These are phyloP conservation scores for Montipora capitata DNA, from an alignment of 92 coral and sea anemone genomes.

Conservation along the genomic window DNA sequence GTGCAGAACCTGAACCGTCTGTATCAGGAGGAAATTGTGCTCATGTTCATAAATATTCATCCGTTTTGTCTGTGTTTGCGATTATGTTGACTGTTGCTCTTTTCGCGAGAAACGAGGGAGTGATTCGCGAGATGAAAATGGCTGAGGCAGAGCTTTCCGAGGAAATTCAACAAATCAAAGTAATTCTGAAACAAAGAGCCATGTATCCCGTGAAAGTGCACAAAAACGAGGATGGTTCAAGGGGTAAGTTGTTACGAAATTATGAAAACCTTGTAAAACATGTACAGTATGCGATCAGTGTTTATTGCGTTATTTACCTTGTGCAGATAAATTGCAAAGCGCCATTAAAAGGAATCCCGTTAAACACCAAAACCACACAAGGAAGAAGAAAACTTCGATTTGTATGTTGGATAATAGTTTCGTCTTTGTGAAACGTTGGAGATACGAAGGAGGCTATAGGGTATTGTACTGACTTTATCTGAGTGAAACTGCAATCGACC, in stretches of 20 bases:
- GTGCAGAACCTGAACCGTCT: background rate
- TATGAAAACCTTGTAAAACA: no score
- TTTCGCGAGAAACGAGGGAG: slow-evolving; percentile 22
- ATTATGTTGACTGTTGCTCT: background rate
- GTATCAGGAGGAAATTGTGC: background rate
- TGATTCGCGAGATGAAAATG: slow-evolving; percentile 7
- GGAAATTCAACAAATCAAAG: slow-evolving; percentile 23
- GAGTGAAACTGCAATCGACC: no score
- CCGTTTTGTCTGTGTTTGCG: background rate
- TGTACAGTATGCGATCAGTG: no score
- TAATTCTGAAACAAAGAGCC: background rate
- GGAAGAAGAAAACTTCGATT: no score
- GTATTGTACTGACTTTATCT: no score
- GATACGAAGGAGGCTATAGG: no score
- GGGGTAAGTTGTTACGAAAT: background rate
- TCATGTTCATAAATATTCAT: background rate
- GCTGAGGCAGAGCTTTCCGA: slow-evolving; percentile 6
- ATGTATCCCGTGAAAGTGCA: background rate
- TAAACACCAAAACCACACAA: no score
- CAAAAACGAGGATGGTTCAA: background rate
- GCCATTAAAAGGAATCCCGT: no score
- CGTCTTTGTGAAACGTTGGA: no score
- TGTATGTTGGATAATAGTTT: no score
- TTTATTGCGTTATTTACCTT: no score
- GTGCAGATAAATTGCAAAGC: no score